A percentile compares a stretch with the other conserved stretches of the same genome.
Conservation (phyloP, 2,113 vertebrate genomes). For the Hippocampus comes region DNA sequence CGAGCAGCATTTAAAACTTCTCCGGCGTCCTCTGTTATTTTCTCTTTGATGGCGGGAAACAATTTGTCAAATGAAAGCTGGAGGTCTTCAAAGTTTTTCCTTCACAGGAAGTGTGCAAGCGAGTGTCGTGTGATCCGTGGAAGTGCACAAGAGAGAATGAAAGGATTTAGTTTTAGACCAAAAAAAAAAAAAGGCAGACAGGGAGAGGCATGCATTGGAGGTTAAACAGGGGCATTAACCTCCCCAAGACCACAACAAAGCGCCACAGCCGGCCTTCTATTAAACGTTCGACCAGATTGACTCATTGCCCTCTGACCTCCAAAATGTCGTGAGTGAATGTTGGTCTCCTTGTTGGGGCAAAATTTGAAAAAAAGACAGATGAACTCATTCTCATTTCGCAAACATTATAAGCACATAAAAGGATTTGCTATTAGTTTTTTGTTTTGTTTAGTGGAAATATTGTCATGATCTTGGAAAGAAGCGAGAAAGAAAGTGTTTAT, state of each 20-base stretch:
- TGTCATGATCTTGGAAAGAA: no score
- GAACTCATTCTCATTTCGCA: constrained; percentile 28
- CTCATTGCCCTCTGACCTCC: constrained; percentile 25
- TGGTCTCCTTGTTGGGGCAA: constrained; percentile 3
- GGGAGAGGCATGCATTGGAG: constrained; percentile 35
- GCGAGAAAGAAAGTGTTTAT: no score
- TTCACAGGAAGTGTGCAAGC: constrained; percentile 27
- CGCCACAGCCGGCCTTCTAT: constrained; percentile 20
- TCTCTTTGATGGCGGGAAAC: constrained; percentile 74
- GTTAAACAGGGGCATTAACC: constrained; percentile 51
- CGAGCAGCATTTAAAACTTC: constrained; percentile 20
- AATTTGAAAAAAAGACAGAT: constrained; percentile 27
- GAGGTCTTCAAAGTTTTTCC: constrained; percentile 60
- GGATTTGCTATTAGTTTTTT: constrained; percentile 4
- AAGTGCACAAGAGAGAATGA: constrained; percentile 22
- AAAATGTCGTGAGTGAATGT: constrained; percentile 14
- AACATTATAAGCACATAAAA: constrained; percentile 18
- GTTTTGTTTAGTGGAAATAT: neutral
- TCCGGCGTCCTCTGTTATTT: constrained; percentile 42
- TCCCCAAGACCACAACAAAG: constrained; percentile 34
- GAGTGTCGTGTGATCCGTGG: constrained; percentile 32
- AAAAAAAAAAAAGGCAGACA: neutral
- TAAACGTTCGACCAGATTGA: constrained; percentile 23
- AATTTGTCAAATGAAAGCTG: constrained; percentile 69
- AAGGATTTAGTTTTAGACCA: constrained; percentile 16